Evolutionary conservation across 1,140 invertebrate species (phyloP).

Genomic region (Oreohelix idahoensis): DNA sequence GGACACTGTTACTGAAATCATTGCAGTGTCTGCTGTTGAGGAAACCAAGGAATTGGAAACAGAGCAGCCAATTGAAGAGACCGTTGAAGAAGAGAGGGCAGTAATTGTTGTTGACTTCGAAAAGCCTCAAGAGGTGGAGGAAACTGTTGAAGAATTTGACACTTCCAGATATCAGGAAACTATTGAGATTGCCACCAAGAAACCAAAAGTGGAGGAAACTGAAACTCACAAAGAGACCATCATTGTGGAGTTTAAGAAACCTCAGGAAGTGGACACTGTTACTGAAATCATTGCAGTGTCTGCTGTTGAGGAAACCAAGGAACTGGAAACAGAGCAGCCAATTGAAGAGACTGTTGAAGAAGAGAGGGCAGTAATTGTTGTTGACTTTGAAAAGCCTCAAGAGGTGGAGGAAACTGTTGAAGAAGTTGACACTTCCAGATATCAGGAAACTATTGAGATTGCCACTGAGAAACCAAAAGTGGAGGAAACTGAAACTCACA

Average conservation of each 20-base stretch:
- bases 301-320: constrained; percentile 34
- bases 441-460: constrained; percentile 19
- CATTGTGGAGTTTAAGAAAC: neutral
- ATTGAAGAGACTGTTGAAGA: constrained; percentile 44
- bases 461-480: constrained; percentile 35
- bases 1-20: constrained; percentile 37
- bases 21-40: constrained; percentile 31
- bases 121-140: constrained; percentile 24
- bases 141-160: constrained; percentile 42
- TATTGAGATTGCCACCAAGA: neutral
- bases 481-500: constrained; percentile 28
- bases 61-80: constrained; percentile 33
- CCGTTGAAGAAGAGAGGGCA: constrained; percentile 27
- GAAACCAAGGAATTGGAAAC: constrained; percentile 30
- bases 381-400: constrained; percentile 45
- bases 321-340: constrained; percentile 17
- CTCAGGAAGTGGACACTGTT: constrained; percentile 11
- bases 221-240: neutral
- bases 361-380: constrained; percentile 41
- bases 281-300: constrained; percentile 26
- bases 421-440: constrained; percentile 1
- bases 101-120: constrained; percentile 33
- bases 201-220: neutral
- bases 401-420: constrained; percentile 41
- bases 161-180: constrained; percentile 21